These are phyloP conservation scores for Acanthisitta chloris DNA, from an alignment of 2,113 vertebrate species.

Conservation along the genomic window DNA sequence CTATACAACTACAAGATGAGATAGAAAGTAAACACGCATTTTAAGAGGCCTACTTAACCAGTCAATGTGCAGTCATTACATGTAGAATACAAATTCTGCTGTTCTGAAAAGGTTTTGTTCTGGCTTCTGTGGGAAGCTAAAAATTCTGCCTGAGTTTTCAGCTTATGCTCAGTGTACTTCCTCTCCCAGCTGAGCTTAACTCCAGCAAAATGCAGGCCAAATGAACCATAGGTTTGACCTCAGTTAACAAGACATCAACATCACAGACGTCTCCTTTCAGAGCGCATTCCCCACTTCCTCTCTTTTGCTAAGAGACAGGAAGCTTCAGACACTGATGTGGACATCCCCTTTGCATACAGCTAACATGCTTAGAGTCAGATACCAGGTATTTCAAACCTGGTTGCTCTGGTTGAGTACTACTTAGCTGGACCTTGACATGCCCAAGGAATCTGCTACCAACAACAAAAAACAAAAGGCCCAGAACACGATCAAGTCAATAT, in stretches of 20 bases:
- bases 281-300: background rate
- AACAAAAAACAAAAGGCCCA: background rate
- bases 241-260: background rate
- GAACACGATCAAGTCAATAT: background rate
- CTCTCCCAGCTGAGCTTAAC: background rate
- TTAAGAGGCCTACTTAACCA: background rate
- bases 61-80: background rate
- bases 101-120: background rate
- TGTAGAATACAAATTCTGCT: background rate
- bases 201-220: background rate
- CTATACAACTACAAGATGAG: background rate
- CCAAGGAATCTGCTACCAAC: background rate
- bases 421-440: background rate
- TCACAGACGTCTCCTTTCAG: background rate
- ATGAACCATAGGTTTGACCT: background rate
- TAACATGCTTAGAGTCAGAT: rapidly evolving
- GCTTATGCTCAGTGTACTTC: background rate
- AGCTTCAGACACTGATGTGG: background rate
- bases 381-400: background rate
- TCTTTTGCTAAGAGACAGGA: background rate
- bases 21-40: background rate
- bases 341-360: background rate
- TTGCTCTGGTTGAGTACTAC: background rate
- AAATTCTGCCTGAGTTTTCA: background rate
- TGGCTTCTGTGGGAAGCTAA: background rate